Base-by-base conservation (phyloP, 2,797 vertebrate genomes). In the Buphagus erythrorhynchus region DNA sequence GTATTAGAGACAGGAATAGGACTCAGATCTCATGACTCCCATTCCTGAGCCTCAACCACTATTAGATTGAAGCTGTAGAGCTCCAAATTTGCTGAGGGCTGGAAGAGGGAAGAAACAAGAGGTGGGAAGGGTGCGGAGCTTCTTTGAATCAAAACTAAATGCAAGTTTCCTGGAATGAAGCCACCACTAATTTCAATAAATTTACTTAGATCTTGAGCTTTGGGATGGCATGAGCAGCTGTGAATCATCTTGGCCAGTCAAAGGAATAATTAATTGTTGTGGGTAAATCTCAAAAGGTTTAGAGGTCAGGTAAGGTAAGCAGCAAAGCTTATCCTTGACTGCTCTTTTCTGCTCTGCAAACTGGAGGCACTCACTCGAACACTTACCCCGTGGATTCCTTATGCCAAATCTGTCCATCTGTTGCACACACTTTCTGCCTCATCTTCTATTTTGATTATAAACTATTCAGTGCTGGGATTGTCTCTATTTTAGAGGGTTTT, bases 261-360 rank as follows among this genome's bases (percentile, higher is more conserved):
- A 96, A 96, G 94, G 96, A 97, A 94, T 96, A 96, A 96, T 95
- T 94, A 96, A 97, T 96, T 97, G 96, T 96, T 96, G 95, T 96
- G 95, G 96, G 96, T 85, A 91, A 91, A 90, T 97, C 96, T 97
- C 96, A 96, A 95, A 96, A 96, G 91, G 93, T 95, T 97, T 96
- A 93, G 89, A 86, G 96, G 96, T 97, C 96, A 96, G 89, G 94
- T 95, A 96, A 97, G 95, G 96, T 96, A 96, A 97, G 93, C 80
- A 94, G 88, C 77, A 91, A 43, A 58, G 92, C 79, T 96, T 97
- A 91, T 96, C 92, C 94, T 96, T 91, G 95, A 91, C 96, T 96
- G 96, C 94, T 96, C 92, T 96, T 95, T 96, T 96, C 91, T 96
- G 82, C 92, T 95, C 75, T 88, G 89, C 92, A 90, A 89, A 86